These are phyloP conservation scores for Leptosomus discolor DNA, from an alignment of 2,113 vertebrate species.

Conservation along the genomic window DNA sequence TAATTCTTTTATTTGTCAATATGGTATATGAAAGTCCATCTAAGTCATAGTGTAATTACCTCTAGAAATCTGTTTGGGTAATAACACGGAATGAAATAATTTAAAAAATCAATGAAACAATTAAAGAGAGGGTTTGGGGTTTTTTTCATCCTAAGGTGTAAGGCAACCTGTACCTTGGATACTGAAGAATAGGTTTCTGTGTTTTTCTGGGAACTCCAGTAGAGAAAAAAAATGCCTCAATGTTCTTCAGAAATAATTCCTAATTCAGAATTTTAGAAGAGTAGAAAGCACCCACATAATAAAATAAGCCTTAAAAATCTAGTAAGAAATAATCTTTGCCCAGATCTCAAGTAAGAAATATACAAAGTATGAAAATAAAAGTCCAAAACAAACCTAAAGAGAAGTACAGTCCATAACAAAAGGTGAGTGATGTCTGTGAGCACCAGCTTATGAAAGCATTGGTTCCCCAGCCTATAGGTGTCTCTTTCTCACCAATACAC, in stretches of 20 bases:
- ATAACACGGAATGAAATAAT: background rate
- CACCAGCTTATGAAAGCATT: background rate
- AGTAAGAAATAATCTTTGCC: background rate
- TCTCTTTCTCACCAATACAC: background rate
- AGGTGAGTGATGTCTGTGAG: fast-evolving
- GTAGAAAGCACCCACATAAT: background rate
- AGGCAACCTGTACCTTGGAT: background rate
- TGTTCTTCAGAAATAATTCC: background rate
- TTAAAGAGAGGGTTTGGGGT: background rate
- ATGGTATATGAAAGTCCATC: background rate
- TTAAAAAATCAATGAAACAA: background rate
- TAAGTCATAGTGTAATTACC: background rate
- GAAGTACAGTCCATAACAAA: background rate
- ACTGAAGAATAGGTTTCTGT: background rate
- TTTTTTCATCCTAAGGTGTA: background rate
- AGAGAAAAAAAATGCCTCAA: background rate
- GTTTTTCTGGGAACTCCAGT: background rate
- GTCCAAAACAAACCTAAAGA: background rate
- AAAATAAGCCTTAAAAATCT: background rate
- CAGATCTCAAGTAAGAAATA: background rate
- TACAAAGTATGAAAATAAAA: background rate
- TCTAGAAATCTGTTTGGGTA: background rate
- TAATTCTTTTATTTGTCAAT: background rate
- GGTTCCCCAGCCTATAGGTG: background rate
- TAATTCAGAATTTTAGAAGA: background rate